Evolutionary conservation across 2,797 vertebrate genomes (phyloP), one percentile per base, ranked within the genome.

Genomic region (Phoeniculus purpureus): DNA sequence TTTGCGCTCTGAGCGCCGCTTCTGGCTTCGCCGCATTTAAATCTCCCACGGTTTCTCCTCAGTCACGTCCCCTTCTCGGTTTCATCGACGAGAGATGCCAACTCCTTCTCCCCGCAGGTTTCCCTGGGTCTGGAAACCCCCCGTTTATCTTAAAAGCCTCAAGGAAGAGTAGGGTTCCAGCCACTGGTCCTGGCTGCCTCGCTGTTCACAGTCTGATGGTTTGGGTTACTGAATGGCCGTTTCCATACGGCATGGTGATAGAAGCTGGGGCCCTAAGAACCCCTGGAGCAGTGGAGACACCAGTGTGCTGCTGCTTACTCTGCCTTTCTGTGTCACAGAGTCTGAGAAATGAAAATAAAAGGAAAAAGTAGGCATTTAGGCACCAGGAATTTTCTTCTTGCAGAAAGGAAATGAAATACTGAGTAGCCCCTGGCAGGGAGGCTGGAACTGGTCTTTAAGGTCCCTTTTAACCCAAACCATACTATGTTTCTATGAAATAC

Each of bases 321-420:
- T 86, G 72, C 9, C 14, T 27, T 29, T 9, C 47, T 10, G 2
- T 3, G 20, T 27, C 64, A 18, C 27, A 31, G 18, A 1, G 16
- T 13, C 3, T 0, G 4, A 37, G 26, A 85, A 64, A 56, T 27
- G 10, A 32, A 37, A 73, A 58, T 6, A 47, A 61, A 19, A 20
- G 10, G 31, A 26, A 54, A 73, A 73, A 62, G 2, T 1, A 17
- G 12, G 4, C 0, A 0, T 54, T 88, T 52, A 34, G 32, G 10
- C 1, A 7, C 3, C 23, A 40, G 50, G 9, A 81, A 40, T 4
- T 15, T 55, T 16, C 17, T 74, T 60, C 23, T 40, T 64, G 7
- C 12, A 45, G n/a, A n/a, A n/a, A n/a, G n/a, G n/a, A n/a, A n/a
- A n/a, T n/a, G 80, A 34, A 48, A 61, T 21, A 3, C 1, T 1